Evolutionary conservation across 2,113 vertebrate species (phyloP), one percentile per base, ranked within the genome.

Genomic region (Corynorhinus townsendii): DNA sequence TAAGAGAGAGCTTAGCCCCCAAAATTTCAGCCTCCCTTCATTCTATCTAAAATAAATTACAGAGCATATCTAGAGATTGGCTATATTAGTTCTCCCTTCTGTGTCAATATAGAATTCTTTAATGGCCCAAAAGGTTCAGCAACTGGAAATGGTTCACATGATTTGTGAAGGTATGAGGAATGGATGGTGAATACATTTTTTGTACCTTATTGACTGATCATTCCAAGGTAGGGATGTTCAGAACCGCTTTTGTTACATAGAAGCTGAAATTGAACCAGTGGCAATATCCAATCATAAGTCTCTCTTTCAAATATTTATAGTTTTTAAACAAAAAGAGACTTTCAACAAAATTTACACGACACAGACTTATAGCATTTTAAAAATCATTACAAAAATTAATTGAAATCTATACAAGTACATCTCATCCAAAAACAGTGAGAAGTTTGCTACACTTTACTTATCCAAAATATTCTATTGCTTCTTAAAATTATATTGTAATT

Each of bases 331-430:
- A 68, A 90, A 71, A 82, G 19, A 20, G 14, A 20, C 82, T 81
- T 81, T 47, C n/a, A 20, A 81, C 14, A 86, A 35, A 86, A 40
- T 90, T 90, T 90, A 43, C 6, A 90, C 81, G 66, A 90, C 4
- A 62, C 40, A 30, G 24, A 54, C 43, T 92, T 86, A 92, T 0
- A 69, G 26, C 3, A 73, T 62, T 62, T 77, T 38, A 87, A 90
- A 80, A 84, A 30, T 35, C n/a, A 83, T 45, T 93, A 77, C 43
- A 69, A 90, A 96, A 93, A 89, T 75, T 38, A 91, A 72, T 2
- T 93, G n/a, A 91, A 77, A 90, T 83, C 64, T 81, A 52, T 81
- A 35, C 24, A 28, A 91, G 38, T 28, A 76, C 76, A 90, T 73
- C 45, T 90, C 66, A 95, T 69, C 17, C 14, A 83, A 86, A 71